A percentile compares a stretch with the other conserved stretches of the same genome.
Evolutionary conservation across 2,888 invertebrate species (phyloP).

Genomic region (Sphecodes monilicornis): DNA sequence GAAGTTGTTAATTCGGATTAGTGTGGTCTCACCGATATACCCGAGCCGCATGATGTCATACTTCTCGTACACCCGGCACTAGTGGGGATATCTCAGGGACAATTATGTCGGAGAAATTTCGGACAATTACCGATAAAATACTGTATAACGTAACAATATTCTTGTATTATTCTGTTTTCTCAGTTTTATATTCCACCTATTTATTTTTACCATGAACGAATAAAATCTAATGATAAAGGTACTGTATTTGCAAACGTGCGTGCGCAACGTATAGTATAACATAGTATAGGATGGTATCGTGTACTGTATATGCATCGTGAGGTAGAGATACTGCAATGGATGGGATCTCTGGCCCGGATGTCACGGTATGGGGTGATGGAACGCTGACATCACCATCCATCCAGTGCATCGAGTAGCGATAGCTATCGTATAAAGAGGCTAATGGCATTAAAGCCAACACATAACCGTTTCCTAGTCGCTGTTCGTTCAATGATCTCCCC

Average conservation of each 20-base stretch:
- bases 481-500: constrained; percentile 19
- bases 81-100: too few species aligned
- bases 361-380: constrained; percentile 68
- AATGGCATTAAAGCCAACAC: constrained; percentile 72
- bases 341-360: constrained; percentile 38
- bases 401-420: constrained; percentile 71
- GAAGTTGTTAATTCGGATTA: too few species aligned
- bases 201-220: neutral
- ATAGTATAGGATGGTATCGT: neutral
- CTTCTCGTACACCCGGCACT: too few species aligned
- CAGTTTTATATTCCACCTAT: too few species aligned
- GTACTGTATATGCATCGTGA: neutral
- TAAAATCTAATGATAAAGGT: constrained; percentile 36
- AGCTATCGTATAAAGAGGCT: constrained; percentile 70
- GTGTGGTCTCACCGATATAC: too few species aligned
- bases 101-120: too few species aligned
- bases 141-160: too few species aligned
- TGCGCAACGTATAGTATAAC: constrained; percentile 35
- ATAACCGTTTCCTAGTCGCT: constrained; percentile 59
- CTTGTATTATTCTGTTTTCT: too few species aligned
- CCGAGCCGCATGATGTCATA: too few species aligned
- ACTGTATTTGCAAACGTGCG: constrained; percentile 36
- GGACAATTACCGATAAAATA: too few species aligned
- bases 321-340: constrained; percentile 37
- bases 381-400: constrained; percentile 74